A percentile compares a stretch with the other conserved stretches of the same genome.
Conservation (phyloP, 1,140 invertebrate genomes). For the Andricus grossulariae region DNA sequence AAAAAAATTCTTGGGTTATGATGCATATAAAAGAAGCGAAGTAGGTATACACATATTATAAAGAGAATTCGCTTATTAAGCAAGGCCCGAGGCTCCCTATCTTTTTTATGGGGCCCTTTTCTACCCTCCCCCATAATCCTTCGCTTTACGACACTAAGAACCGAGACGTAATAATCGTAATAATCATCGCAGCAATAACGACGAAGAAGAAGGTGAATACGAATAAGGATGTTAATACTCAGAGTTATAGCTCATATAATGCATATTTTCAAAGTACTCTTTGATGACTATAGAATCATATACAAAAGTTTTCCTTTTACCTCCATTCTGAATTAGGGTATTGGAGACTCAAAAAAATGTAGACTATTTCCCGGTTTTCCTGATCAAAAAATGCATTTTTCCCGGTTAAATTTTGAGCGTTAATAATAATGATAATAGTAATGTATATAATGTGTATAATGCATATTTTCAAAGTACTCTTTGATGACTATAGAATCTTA, state of each 20-base stretch:
- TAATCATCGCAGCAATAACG: slow-evolving; percentile 67
- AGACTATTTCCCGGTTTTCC: no score
- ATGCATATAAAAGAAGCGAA: slow-evolving; percentile 18
- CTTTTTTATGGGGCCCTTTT: slow-evolving; percentile 61
- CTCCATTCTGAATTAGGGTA: no score
- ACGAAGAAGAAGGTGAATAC: slow-evolving; percentile 49
- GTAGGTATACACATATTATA: slow-evolving; percentile 43
- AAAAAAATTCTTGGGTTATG: slow-evolving; percentile 13
- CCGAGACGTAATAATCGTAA: slow-evolving; percentile 69
- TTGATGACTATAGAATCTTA: no score
- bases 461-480: background rate
- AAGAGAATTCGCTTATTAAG: slow-evolving; percentile 60
- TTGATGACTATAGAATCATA: no score
- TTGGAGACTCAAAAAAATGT: no score
- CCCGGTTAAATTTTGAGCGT: no score
- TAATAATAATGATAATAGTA: no score
- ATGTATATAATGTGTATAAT: no score
- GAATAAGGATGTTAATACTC: slow-evolving; percentile 15
- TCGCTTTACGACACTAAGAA: slow-evolving; percentile 64
- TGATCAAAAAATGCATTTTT: no score
- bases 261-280: background rate
- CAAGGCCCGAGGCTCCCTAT: slow-evolving; percentile 50
- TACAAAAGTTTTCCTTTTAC: no score
- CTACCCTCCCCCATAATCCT: slow-evolving; percentile 35
- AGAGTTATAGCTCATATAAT: background rate